Conservation (phyloP, 2,113 vertebrate species). For the Poicephalus meyeri region DNA sequence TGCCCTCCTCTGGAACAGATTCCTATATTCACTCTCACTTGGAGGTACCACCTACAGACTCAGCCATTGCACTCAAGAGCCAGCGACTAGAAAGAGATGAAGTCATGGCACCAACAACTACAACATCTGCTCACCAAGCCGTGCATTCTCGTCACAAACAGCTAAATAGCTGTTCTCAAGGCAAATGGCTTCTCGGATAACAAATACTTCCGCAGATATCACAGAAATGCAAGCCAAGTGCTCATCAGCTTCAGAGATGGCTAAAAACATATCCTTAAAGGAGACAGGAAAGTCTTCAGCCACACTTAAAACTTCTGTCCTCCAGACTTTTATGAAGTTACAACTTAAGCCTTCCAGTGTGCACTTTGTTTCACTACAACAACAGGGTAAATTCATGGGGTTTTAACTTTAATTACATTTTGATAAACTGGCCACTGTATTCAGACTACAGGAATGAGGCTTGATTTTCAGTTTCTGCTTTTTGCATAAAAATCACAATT, state of each 20-base stretch:
- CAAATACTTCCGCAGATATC: not conserved
- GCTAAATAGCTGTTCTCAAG: not conserved
- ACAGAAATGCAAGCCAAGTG: not conserved
- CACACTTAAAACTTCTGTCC: not conserved
- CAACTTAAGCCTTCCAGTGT: not conserved
- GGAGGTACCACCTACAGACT: rapidly evolving
- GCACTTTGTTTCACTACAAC: not conserved
- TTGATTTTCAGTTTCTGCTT: not conserved
- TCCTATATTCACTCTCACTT: not conserved
- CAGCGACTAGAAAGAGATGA: rapidly evolving
- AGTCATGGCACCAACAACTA: not conserved
- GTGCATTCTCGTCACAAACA: not conserved
- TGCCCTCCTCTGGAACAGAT: not conserved
- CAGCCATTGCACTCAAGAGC: rapidly evolving
- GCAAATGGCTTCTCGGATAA: rapidly evolving
- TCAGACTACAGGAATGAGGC: not conserved
- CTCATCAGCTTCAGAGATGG: not conserved
- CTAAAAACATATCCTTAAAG: not conserved
- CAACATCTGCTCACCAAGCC: rapidly evolving
- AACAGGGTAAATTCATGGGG: rapidly evolving
- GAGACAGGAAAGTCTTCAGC: not conserved
- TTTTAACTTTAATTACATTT: not conserved
- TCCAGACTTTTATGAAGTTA: not conserved
- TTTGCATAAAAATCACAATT: not conserved
- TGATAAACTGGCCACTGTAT: not conserved